Conservation (phyloP, 2,888 invertebrate species). For the Panopea generosa region DNA sequence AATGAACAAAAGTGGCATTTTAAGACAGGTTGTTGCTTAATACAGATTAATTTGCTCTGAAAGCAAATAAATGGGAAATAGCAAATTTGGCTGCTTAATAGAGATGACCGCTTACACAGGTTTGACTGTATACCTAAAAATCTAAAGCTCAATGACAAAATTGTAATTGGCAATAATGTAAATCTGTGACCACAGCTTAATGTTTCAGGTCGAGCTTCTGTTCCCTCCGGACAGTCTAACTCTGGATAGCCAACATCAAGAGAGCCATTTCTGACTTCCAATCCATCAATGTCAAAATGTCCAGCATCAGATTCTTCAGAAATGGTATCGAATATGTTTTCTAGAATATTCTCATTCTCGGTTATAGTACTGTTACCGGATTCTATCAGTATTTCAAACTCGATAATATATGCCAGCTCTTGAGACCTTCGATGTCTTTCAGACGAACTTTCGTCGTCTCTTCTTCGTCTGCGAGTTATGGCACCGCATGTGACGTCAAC, state of each 20-base stretch:
- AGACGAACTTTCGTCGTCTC: not conserved
- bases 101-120: no score
- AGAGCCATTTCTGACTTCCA: conserved; percentile 27
- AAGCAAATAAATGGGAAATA: no score
- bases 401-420: conserved; percentile 13
- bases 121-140: no score
- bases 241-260: conserved; percentile 9
- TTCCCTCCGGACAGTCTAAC: conserved; percentile 20
- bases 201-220: not conserved
- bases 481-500: conserved; percentile 34
- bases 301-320: conserved; percentile 7
- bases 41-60: no score
- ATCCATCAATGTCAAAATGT: conserved; percentile 9
- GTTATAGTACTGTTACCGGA: not conserved
- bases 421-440: not conserved
- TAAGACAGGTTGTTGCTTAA: no score
- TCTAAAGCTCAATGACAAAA: no score
- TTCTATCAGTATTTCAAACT: conserved; percentile 22
- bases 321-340: conserved; percentile 18
- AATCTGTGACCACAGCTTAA: conserved; percentile 2
- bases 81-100: no score
- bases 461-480: conserved; percentile 5
- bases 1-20: no score
- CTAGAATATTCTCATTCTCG: not conserved
- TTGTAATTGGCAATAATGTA: no score